Base-by-base conservation (phyloP, 2,797 vertebrate genomes). In the Diplodus puntazzo region DNA sequence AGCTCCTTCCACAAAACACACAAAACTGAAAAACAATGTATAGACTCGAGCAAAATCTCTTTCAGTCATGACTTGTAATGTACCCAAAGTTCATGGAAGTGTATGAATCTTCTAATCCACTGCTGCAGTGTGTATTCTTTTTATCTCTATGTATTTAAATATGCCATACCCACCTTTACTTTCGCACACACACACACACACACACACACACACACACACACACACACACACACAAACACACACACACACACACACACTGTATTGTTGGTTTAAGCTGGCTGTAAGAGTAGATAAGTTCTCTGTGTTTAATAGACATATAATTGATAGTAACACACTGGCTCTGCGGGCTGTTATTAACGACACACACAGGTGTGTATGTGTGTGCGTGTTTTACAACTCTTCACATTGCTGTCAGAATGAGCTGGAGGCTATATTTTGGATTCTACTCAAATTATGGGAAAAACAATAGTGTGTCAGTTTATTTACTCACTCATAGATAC, bases 231-330 rank as follows among this genome's bases (percentile, higher is more conserved):
- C 30, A 61, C 58, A 18, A 39, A 64, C 13, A 16, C 25, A 57
- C 53, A n/a, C 8, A 57, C 17, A 55, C 4, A 71, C 43, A 61
- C 46, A 61, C n/a, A 17, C 25, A 58, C 8, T 17, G 23, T 20
- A 46, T 25, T 55, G 46, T 25, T 69, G 25, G 63, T 27, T 30
- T 68, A 30, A 3, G 55, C 43, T 45, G 27, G 8, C 30, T 66
- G 55, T 39, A 13, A 50, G 11, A 53, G 61, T 34, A 23, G 25
- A n/a, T n/a, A 48, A 3, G 4, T 13, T 60, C 21, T 66, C 16
- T 50, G 53, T n/a, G n/a, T n/a, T n/a, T n/a, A n/a, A 43, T 78
- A 46, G 61, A 72, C 69, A 39, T 34, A 20, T 66, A 78, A 64
- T 77, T 63, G 53, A 11, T 55, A 62, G 65, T 57, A 30, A 21